These are phyloP conservation scores for Andrena chrysosceles DNA, from an alignment of 2,888 invertebrate genomes.

Conservation along the genomic window DNA sequence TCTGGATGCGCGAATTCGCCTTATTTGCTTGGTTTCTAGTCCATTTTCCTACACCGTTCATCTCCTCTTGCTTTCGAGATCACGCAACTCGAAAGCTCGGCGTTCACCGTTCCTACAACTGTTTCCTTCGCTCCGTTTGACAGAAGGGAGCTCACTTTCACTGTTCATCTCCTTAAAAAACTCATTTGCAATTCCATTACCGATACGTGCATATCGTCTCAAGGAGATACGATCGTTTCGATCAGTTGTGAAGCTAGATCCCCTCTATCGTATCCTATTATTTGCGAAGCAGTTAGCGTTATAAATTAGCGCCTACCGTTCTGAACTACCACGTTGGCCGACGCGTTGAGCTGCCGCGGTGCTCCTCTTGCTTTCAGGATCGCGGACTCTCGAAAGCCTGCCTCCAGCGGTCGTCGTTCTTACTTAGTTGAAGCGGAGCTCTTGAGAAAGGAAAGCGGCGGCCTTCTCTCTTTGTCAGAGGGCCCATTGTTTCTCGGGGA, in stretches of 20 bases:
- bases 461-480: conserved; percentile 70
- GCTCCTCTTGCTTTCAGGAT: conserved; percentile 65
- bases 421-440: conserved; percentile 44
- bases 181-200: neutral
- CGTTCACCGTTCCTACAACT: conserved; percentile 2
- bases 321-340: too few species aligned
- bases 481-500: conserved; percentile 71
- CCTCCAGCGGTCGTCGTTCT: conserved; percentile 50
- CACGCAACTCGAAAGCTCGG: conserved; percentile 45
- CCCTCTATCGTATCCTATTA: conserved; percentile 1
- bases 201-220: neutral
- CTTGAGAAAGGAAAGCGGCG: conserved; percentile 78
- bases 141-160: conserved; percentile 32
- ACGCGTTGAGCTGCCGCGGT: neutral
- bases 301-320: conserved; percentile 38
- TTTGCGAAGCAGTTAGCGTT: conserved; percentile 29
- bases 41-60: conserved; percentile 28
- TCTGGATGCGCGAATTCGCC: conserved; percentile 49
- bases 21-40: conserved; percentile 37
- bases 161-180: conserved; percentile 4
- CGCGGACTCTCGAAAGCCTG: conserved; percentile 44
- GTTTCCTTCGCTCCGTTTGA: conserved; percentile 14
- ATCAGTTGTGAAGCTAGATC: neutral
- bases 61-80: conserved; percentile 66
- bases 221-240: neutral